Percentiles rank a stretch among this genome's conserved stretches.
phyloP scores from a whole-genome alignment of 2,113 vertebrate species.

The Columba janthina region DNA sequence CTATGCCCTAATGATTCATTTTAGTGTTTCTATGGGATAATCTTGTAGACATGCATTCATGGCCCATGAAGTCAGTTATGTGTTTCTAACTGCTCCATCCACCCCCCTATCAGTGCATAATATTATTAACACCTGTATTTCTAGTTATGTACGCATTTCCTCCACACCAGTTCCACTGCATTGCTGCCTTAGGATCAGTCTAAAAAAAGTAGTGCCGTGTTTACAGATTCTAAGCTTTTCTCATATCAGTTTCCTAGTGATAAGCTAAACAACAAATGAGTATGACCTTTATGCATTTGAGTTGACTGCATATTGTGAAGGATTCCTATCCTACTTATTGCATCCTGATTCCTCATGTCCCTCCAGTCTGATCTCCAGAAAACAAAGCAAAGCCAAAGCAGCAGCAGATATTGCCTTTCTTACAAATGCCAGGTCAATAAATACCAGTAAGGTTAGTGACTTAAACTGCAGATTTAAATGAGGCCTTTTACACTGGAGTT shows the following conservation, averaged over 20 bases:
- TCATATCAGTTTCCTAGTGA: background rate
- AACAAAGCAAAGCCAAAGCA: background rate
- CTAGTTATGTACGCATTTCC: background rate
- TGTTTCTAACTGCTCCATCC: background rate
- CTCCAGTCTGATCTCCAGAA: background rate
- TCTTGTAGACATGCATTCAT: background rate
- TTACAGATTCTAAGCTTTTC: constrained; percentile 12
- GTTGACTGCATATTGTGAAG: background rate
- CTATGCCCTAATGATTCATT: background rate
- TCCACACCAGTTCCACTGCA: background rate
- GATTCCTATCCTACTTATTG: background rate
- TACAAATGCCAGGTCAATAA: background rate
- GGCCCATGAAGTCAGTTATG: background rate
- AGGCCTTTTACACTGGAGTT: background rate
- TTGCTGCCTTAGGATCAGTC: background rate
- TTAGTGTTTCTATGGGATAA: background rate
- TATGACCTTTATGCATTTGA: background rate
- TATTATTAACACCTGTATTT: constrained; percentile 12
- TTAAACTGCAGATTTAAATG: background rate
- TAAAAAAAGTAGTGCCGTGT: background rate
- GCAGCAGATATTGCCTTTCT: background rate
- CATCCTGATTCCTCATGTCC: background rate
- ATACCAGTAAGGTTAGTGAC: background rate
- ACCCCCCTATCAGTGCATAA: background rate
- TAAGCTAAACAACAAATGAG: constrained; percentile 29